These are phyloP conservation scores for Orius laevigatus DNA, from an alignment of 1,140 invertebrate species.

Conservation along the genomic window DNA sequence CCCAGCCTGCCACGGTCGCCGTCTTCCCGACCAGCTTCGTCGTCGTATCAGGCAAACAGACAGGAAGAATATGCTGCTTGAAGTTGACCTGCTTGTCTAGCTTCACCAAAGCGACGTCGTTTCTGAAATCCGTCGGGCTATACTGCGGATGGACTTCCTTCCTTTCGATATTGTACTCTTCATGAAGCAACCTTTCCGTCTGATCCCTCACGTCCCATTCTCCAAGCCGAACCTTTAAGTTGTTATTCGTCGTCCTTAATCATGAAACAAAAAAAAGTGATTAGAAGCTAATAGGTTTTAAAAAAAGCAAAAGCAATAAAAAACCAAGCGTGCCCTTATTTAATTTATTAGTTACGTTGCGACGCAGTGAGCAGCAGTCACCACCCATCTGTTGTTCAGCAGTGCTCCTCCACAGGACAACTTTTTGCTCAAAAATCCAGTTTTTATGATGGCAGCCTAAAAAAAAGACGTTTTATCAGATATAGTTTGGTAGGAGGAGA, in stretches of 20 bases:
- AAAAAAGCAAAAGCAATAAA: neutral
- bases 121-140: constrained; percentile 72
- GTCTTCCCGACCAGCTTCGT: constrained; percentile 63
- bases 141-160: constrained; percentile 78
- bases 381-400: constrained; percentile 76
- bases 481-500: neutral
- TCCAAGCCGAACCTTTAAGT: constrained; percentile 69
- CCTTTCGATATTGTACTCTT: constrained; percentile 73
- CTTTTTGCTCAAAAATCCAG: constrained; percentile 74
- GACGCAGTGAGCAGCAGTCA: constrained; percentile 77
- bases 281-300: neutral
- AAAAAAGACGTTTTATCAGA: constrained; percentile 12
- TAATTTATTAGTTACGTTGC: constrained; percentile 50
- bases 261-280: neutral
- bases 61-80: constrained; percentile 78
- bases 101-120: constrained; percentile 74
- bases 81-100: constrained; percentile 57
- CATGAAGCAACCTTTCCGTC: constrained; percentile 63
- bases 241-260: constrained; percentile 57
- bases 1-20: constrained; percentile 82
- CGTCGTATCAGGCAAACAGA: constrained; percentile 57
- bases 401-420: constrained; percentile 79
- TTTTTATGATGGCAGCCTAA: constrained; percentile 76
- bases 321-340: neutral
- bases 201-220: constrained; percentile 80